Percentiles rank a stretch among this genome's conserved stretches.
These are phyloP conservation scores for Trichechus manatus DNA, from an alignment of 2,113 vertebrate genomes.

Conservation along the genomic window DNA sequence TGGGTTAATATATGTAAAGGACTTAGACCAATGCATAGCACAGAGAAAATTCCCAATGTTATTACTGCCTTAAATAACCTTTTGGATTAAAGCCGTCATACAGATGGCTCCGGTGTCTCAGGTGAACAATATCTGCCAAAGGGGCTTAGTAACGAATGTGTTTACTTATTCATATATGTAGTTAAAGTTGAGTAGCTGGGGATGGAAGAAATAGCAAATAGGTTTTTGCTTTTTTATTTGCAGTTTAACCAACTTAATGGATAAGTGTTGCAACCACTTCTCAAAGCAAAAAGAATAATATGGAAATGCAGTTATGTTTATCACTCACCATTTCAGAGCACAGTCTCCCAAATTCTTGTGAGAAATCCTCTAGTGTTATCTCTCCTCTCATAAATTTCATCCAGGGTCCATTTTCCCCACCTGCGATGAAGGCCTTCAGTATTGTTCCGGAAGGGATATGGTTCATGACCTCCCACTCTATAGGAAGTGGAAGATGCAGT, in stretches of 20 bases:
- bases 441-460: constrained; percentile 87
- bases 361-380: constrained; percentile 86
- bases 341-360: constrained; percentile 86
- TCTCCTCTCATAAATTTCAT: constrained; percentile 89
- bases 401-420: constrained; percentile 85
- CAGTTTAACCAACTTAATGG: constrained; percentile 26
- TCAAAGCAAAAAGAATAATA: constrained; percentile 15
- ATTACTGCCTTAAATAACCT: constrained; percentile 27
- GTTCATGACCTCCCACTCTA: constrained; percentile 89
- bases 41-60: neutral
- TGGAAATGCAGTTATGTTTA: neutral
- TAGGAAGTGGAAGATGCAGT: neutral
- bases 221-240: constrained; percentile 33
- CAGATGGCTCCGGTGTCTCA: neutral
- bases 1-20: neutral
- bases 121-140: neutral
- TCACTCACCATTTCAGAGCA: constrained; percentile 89
- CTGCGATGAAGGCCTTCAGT: constrained; percentile 79
- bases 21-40: neutral
- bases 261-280: neutral
- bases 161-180: neutral
- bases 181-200: neutral
- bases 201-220: neutral
- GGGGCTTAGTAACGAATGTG: neutral
- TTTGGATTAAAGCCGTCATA: constrained; percentile 32